Evolutionary conservation across 2,797 vertebrate genomes (phyloP).

Genomic region (Limnodromus scolopaceus): DNA sequence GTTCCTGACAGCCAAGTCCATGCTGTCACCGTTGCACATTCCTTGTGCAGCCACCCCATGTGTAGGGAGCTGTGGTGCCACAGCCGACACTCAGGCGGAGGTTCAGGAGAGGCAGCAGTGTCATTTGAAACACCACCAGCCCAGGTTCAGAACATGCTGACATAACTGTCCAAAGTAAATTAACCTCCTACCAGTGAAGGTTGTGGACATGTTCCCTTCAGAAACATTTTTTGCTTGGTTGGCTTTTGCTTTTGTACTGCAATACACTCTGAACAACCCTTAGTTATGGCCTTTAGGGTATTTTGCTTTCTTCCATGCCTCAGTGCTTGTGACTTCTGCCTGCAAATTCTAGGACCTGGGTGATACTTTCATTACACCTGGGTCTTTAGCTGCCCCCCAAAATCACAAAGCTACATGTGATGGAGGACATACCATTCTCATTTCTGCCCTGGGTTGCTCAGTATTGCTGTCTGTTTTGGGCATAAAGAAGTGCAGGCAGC

Average conservation of each 20-base stretch:
- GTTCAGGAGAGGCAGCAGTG: not conserved
- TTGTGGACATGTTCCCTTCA: not conserved
- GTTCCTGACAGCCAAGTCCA: not conserved
- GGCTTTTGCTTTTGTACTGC: not conserved
- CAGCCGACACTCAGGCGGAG: not conserved
- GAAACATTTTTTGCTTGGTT: not conserved
- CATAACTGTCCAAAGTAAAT: not conserved
- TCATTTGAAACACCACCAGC: not conserved
- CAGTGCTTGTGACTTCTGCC: not conserved
- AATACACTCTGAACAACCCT: not conserved
- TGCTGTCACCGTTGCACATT: rapidly evolving
- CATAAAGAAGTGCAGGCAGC: not conserved
- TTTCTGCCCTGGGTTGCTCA: not conserved
- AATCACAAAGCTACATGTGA: not conserved
- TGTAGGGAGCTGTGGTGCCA: not conserved
- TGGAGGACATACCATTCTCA: not conserved
- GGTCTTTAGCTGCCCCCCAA: not conserved
- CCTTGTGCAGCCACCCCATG: rapidly evolving
- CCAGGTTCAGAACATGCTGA: not conserved
- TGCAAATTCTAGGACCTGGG: not conserved
- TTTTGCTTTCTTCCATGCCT: not conserved
- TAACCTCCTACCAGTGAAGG: not conserved
- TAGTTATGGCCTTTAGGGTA: not conserved
- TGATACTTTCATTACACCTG: not conserved
- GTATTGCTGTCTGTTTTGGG: not conserved